Percentiles rank a stretch among this genome's conserved stretches.
phyloP scores from a whole-genome alignment of 2,113 vertebrate genomes.

The Galbula dea region DNA sequence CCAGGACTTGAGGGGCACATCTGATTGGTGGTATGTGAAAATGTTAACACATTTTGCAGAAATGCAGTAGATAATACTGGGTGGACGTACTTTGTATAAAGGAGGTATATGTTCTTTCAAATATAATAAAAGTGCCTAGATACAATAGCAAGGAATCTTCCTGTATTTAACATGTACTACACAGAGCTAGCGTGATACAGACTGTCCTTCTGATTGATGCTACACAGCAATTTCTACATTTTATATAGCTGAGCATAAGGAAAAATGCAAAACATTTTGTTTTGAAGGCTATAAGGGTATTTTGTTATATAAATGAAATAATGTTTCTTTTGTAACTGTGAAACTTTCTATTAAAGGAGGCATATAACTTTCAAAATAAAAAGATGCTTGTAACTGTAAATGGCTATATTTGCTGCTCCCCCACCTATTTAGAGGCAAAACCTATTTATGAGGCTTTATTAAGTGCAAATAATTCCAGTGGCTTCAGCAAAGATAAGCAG shows the following conservation, averaged over 20 bases:
- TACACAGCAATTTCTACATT: neutral
- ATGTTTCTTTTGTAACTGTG: constrained; percentile 63
- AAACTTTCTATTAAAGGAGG: constrained; percentile 70
- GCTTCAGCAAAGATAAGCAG: constrained; percentile 70
- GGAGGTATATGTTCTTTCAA: neutral
- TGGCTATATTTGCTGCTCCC: constrained; percentile 60
- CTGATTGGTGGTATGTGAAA: neutral
- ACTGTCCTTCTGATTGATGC: neutral
- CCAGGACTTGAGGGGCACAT: neutral
- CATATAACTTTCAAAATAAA: constrained; percentile 65
- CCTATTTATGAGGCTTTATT: constrained; percentile 81
- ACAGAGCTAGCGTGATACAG: neutral
- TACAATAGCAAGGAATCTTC: neutral
- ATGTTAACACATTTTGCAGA: neutral
- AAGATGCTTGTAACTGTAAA: constrained; percentile 73
- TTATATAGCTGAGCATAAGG: neutral
- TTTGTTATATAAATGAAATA: constrained; percentile 57
- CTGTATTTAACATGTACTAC: neutral
- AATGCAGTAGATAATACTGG: neutral
- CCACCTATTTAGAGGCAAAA: constrained; percentile 69
- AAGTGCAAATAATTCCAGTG: constrained; percentile 81
- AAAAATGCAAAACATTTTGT: neutral
- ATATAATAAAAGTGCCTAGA: neutral
- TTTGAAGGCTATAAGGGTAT: neutral
- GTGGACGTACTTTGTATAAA: neutral